Conservation (phyloP, 2,888 invertebrate genomes). For the Cataglyphis livida region DNA sequence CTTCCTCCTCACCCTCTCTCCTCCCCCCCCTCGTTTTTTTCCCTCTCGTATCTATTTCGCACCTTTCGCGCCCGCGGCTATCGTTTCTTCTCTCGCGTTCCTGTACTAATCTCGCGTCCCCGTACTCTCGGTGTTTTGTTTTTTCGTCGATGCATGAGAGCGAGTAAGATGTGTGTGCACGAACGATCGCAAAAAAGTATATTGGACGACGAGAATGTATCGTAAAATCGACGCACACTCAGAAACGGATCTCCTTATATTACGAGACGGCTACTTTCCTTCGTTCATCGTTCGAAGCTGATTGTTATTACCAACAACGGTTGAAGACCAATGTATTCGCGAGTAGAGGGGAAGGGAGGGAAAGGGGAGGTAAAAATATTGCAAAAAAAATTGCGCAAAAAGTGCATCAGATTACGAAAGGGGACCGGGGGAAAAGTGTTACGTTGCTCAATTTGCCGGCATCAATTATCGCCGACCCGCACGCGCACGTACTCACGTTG, state of each 20-base stretch:
- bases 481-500: slow-evolving; percentile 57
- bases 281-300: slow-evolving; percentile 5
- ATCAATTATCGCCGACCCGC: slow-evolving; percentile 68
- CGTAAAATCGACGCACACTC: background rate
- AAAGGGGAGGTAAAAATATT: background rate
- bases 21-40: too few relatives aligned
- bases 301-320: slow-evolving; percentile 23
- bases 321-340: background rate
- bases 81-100: background rate
- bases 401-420: slow-evolving; percentile 46
- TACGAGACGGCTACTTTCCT: background rate
- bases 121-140: background rate
- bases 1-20: background rate
- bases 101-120: background rate
- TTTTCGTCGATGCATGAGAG: slow-evolving; percentile 19
- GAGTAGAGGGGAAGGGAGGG: too few relatives aligned
- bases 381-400: slow-evolving; percentile 29
- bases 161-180: slow-evolving; percentile 32
- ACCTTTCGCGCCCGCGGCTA: slow-evolving; percentile 23
- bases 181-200: slow-evolving; percentile 18
- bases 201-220: background rate
- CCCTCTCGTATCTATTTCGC: slow-evolving; percentile 18
- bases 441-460: slow-evolving; percentile 73
- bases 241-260: background rate
- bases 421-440: slow-evolving; percentile 42